These are phyloP conservation scores for Notarius quadriscutis DNA, from an alignment of 2,113 vertebrate species.

Conservation along the genomic window DNA sequence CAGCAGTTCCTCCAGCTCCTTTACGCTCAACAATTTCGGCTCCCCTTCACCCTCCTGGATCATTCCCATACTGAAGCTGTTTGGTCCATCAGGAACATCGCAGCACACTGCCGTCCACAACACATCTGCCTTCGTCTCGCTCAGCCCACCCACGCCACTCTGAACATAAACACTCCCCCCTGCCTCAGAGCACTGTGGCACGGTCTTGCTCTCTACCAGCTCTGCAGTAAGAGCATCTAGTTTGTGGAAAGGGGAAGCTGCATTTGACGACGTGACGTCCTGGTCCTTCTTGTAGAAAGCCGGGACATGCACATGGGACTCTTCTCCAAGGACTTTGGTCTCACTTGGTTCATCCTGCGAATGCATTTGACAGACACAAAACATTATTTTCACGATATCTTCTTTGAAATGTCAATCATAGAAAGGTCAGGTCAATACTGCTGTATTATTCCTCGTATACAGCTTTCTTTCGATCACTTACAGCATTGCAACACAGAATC, in stretches of 20 bases:
- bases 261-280: constrained; percentile 18
- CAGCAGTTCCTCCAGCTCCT: constrained; percentile 66
- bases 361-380: constrained; percentile 18
- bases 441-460: neutral
- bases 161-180: constrained; percentile 67
- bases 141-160: constrained; percentile 56
- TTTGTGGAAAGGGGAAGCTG: constrained; percentile 48
- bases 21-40: constrained; percentile 61
- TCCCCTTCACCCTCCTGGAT: constrained; percentile 56
- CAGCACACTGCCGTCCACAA: constrained; percentile 74
- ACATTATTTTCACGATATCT: neutral
- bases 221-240: constrained; percentile 67
- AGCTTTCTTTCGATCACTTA: neutral
- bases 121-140: constrained; percentile 50
- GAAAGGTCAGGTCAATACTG: neutral
- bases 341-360: constrained; percentile 35
- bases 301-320: constrained; percentile 54
- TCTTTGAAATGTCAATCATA: neutral
- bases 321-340: constrained; percentile 11
- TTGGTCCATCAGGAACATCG: constrained; percentile 53
- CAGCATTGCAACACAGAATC: neutral
- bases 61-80: constrained; percentile 64
- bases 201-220: constrained; percentile 57
- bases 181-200: constrained; percentile 61
- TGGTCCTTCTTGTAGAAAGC: constrained; percentile 58